phyloP scores from a whole-genome alignment of 2,797 vertebrate species.

The Sebastes elongatus region DNA sequence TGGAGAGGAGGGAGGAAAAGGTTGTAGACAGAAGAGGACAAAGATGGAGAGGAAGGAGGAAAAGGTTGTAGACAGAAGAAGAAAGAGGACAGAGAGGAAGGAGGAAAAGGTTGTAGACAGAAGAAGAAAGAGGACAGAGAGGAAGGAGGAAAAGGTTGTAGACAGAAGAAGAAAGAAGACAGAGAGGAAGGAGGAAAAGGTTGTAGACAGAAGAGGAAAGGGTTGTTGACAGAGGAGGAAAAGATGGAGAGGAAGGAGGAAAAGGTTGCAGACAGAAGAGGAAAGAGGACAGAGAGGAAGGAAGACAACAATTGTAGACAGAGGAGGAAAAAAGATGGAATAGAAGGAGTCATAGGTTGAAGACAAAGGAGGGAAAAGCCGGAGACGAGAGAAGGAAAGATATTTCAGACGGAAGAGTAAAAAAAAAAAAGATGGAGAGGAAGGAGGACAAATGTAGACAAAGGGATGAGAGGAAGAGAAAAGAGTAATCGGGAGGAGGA shows the following conservation, averaged over 20 bases:
- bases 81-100: background rate
- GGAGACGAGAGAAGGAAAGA: no score
- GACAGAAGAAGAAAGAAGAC: background rate
- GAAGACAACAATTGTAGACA: no score
- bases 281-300: no score
- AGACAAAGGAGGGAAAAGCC: background rate
- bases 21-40: background rate
- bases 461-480: background rate
- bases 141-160: background rate
- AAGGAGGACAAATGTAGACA: background rate
- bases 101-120: background rate
- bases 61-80: background rate
- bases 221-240: no score
- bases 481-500: conserved; percentile 20
- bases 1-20: background rate
- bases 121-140: background rate
- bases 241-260: no score
- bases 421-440: background rate
- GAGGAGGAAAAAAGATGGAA: background rate
- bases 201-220: no score
- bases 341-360: background rate
- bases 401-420: background rate
- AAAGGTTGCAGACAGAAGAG: no score
- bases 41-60: no score
- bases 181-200: background rate